phyloP scores from a whole-genome alignment of 2,113 vertebrate genomes.

The Podarcis muralis region DNA sequence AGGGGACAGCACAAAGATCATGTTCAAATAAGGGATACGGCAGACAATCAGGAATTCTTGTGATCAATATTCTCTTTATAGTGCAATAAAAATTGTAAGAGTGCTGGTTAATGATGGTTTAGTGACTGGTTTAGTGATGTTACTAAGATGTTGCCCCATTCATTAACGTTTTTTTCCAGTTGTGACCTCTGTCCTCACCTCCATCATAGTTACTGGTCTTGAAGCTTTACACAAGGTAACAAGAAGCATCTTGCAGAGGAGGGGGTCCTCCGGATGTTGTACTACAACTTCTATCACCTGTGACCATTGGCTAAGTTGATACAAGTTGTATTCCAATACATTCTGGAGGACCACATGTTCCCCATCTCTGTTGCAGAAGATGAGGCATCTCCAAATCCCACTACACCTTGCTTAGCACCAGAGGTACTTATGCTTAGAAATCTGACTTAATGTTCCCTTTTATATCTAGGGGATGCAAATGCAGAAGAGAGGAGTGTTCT shows the following conservation, averaged over 20 bases:
- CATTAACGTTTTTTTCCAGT: neutral
- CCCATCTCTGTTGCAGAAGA: neutral
- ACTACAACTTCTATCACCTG: neutral
- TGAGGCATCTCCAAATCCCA: neutral
- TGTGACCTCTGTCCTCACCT: neutral
- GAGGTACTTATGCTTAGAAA: neutral
- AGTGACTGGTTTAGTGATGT: constrained; percentile 1
- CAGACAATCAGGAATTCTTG: neutral
- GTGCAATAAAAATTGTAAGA: neutral
- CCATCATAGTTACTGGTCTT: neutral
- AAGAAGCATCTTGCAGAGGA: neutral
- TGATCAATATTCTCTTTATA: neutral
- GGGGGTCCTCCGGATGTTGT: neutral
- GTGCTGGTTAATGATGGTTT: neutral
- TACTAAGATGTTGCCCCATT: neutral
- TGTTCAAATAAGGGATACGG: neutral
- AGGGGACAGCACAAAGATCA: neutral
- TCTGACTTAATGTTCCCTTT: constrained; percentile 20
- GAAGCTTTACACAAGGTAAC: neutral
- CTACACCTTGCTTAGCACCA: neutral
- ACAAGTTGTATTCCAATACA: neutral
- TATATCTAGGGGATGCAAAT: constrained; percentile 61
- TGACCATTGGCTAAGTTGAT: neutral
- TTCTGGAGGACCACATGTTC: neutral
- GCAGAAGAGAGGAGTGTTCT: constrained; percentile 85